These are phyloP conservation scores for Sander lucioperca DNA, from an alignment of 2,113 vertebrate species.

Conservation along the genomic window DNA sequence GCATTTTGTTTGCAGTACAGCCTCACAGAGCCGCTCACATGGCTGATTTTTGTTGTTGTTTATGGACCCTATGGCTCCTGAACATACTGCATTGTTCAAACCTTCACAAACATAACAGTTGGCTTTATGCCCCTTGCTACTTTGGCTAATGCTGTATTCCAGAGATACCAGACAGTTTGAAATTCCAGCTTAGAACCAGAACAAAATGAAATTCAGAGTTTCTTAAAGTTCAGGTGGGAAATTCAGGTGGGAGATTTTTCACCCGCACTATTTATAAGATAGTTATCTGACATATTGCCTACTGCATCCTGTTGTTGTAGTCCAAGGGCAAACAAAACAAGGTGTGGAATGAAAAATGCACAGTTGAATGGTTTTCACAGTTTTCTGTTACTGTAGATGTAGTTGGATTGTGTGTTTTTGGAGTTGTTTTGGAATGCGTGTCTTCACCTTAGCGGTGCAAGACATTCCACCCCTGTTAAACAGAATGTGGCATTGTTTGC, in stretches of 20 bases:
- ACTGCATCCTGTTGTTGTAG: not conserved
- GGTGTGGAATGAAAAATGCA: not conserved
- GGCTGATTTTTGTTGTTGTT: not conserved
- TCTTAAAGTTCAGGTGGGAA: constrained; percentile 1
- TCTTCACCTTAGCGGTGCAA: not conserved
- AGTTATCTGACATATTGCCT: not conserved
- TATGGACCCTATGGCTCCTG: not conserved
- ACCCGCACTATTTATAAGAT: not conserved
- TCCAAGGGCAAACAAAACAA: not conserved
- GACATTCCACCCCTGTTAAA: not conserved
- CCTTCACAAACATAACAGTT: not conserved
- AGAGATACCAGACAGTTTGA: not conserved
- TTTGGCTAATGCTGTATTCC: not conserved
- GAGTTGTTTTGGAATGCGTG: not conserved
- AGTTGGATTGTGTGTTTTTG: not conserved
- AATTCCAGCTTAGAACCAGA: not conserved
- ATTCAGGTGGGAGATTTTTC: constrained; percentile 2
- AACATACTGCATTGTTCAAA: not conserved
- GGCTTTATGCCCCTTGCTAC: not conserved
- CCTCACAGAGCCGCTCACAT: no score
- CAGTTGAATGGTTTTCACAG: not conserved
- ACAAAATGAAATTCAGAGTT: not conserved
- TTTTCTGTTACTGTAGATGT: not conserved
- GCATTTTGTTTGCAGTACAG: no score
- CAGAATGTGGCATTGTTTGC: constrained; percentile 2